phyloP scores from a whole-genome alignment of 1,140 invertebrate species.

The Venustaconcha ellipsiformis region DNA sequence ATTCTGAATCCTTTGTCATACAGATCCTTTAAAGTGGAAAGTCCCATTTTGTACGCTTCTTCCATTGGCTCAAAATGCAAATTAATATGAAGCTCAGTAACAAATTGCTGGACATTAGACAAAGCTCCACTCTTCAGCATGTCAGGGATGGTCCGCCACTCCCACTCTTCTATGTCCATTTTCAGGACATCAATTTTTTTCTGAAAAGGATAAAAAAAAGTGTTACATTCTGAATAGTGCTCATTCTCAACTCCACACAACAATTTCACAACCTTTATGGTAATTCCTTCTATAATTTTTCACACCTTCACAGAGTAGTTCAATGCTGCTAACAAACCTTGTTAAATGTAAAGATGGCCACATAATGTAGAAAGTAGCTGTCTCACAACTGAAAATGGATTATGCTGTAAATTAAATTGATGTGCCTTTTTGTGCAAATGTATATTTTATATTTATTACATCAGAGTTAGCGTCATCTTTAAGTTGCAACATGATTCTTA shows the following conservation, averaged over 20 bases:
- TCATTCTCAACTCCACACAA: not conserved
- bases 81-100: conserved; percentile 40
- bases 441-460: too few relatives aligned
- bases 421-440: too few relatives aligned
- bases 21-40: conserved; percentile 38
- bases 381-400: too few relatives aligned
- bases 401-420: too few relatives aligned
- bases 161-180: conserved; percentile 56
- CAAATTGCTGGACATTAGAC: conserved; percentile 29
- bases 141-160: conserved; percentile 45
- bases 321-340: too few relatives aligned
- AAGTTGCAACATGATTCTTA: too few relatives aligned
- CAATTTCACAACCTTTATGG: not conserved
- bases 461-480: too few relatives aligned
- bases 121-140: conserved; percentile 29
- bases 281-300: not conserved
- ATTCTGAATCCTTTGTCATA: conserved; percentile 48
- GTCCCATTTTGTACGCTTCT: conserved; percentile 36
- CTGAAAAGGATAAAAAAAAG: conserved; percentile 29
- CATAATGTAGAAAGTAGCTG: too few relatives aligned
- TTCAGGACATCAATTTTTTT: conserved; percentile 38
- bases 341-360: too few relatives aligned
- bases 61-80: conserved; percentile 39
- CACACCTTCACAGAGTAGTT: not conserved
- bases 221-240: not conserved